These are phyloP conservation scores for Steromphala cineraria DNA, from an alignment of 2,888 invertebrate genomes.

Conservation along the genomic window DNA sequence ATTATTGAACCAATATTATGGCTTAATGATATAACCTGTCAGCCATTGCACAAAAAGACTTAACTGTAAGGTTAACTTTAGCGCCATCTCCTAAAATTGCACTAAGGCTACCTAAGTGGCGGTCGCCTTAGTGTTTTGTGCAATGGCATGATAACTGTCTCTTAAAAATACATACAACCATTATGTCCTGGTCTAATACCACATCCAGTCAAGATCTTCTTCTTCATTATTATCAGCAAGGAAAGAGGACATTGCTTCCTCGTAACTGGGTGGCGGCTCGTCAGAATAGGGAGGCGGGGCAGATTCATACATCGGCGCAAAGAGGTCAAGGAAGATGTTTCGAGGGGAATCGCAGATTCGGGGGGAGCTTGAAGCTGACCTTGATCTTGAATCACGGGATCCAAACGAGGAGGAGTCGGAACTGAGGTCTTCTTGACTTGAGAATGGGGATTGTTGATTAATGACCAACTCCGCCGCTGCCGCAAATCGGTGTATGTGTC, in stretches of 20 bases:
- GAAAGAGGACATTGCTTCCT: slow-evolving; percentile 44
- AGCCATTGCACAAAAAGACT: too few species aligned
- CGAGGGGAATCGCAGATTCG: slow-evolving; percentile 19
- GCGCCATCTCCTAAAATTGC: too few species aligned
- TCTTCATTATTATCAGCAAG: background rate
- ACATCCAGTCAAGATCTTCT: background rate
- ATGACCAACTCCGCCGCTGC: background rate
- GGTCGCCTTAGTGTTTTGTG: too few species aligned
- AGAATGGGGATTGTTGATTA: background rate
- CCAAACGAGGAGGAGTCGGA: background rate
- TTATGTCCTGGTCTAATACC: background rate
- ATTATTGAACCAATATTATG: too few species aligned
- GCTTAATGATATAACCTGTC: too few species aligned
- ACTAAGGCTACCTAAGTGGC: too few species aligned
- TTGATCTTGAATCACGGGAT: background rate
- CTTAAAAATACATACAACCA: too few species aligned
- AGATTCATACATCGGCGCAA: slow-evolving; percentile 24
- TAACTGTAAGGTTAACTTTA: too few species aligned
- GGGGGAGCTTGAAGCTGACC: slow-evolving; percentile 11
- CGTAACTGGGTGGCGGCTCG: slow-evolving; percentile 56
- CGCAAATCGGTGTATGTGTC: slow-evolving; percentile 53
- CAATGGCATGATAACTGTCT: too few species aligned
- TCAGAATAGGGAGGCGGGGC: slow-evolving; percentile 52
- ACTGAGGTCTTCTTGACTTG: background rate
- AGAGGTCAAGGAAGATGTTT: background rate